Evolutionary conservation across 2,797 vertebrate species (phyloP), one percentile per base, ranked within the genome.

Genomic region (Tauraco hartlaubi): DNA sequence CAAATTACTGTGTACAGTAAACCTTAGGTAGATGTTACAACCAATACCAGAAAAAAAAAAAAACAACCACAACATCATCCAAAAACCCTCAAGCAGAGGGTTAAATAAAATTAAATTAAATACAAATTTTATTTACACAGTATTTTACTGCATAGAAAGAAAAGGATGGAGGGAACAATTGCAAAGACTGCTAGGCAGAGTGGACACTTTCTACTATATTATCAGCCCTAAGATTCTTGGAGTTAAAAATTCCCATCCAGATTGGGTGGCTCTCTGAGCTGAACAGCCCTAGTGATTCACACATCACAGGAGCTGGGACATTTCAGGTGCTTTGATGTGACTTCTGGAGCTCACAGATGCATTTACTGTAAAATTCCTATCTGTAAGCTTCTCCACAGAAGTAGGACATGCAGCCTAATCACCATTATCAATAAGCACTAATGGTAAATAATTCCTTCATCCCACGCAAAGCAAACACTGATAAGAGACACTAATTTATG

Each of bases 401-500:
- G 39, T 16, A 64, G 68, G 59, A 90, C 59, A 35, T 29, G 35
- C 51, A 91, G 55, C 56, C 31, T 96, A 92, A 94, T 94, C 64
- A 89, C 44, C 10, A 2, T 91, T 93, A 93, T 93, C 94, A 96
- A 85, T 75, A 85, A 91, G n/a, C 33, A 52, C 33, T 92, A 80
- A 86, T 84, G 71, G 56, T 83, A 93, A 93, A 88, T 90, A 94
- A 94, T 93, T 78, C 4, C 75, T 92, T 64, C n/a, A 56, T 74
- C 17, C 35, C 56, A 68, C 55, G 69, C 79, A 80, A 92, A 85
- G 43, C 59, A 87, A 94, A 87, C 35, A 87, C 44, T 82, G 72
- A 67, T 85, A 94, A 81, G 41, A 90, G 39, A 23, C 9, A 2
- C 26, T 88, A 11, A 81, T 91, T 97, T 95, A 76, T 92, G 94